Conservation (phyloP, 2,888 invertebrate genomes). For the Xestia c-nigrum region DNA sequence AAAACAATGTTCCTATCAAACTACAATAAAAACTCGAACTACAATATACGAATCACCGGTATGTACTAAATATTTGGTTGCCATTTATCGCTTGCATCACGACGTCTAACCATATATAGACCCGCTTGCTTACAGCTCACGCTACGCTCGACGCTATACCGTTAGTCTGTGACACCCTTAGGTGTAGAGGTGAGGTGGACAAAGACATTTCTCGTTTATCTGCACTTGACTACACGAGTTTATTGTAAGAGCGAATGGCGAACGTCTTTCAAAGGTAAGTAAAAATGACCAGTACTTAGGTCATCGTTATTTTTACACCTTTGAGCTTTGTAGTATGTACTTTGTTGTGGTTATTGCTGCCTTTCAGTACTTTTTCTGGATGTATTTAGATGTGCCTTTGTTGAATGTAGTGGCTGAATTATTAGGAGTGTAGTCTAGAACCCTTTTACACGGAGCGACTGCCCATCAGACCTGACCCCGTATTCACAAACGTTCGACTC, state of each 20-base stretch:
- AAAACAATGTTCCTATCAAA: not conserved
- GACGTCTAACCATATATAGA: not conserved
- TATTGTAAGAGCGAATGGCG: slow-evolving; percentile 47
- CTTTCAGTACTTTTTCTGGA: not conserved
- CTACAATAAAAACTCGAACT: not conserved
- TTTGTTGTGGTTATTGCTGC: slow-evolving; percentile 2
- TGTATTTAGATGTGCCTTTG: not conserved
- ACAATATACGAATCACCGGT: not conserved
- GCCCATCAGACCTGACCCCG: not conserved
- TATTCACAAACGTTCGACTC: too few species aligned
- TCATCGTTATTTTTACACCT: slow-evolving; percentile 39
- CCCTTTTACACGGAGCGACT: not conserved
- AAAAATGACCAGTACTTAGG: slow-evolving; percentile 22
- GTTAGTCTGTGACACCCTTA: slow-evolving; percentile 37
- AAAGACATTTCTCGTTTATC: slow-evolving; percentile 61
- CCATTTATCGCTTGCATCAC: not conserved
- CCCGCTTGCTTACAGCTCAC: not conserved
- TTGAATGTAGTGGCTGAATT: not conserved
- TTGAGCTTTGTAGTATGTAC: slow-evolving; percentile 6
- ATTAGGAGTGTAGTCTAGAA: not conserved
- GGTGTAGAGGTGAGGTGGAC: slow-evolving; percentile 44
- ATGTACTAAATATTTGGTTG: not conserved
- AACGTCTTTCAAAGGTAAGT: slow-evolving; percentile 42
- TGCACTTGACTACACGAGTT: slow-evolving; percentile 53
- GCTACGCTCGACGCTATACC: not conserved